Conservation (phyloP, 2,888 invertebrate genomes). For the Drosophila quasianomalipes region DNA sequence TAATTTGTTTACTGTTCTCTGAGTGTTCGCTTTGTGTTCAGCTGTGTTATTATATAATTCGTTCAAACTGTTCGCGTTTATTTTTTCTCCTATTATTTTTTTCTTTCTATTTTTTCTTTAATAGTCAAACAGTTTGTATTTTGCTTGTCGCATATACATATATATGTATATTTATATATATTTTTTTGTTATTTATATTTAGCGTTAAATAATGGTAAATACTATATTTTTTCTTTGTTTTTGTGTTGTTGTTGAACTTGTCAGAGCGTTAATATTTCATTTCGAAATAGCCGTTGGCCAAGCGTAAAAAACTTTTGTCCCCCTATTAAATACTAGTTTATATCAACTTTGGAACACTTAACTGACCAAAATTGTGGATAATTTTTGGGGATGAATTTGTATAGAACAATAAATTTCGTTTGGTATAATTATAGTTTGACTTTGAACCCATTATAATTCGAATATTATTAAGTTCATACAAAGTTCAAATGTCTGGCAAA, state of each 20-base stretch:
- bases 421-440: constrained; percentile 18
- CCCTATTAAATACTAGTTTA: constrained; percentile 41
- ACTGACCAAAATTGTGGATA: constrained; percentile 16
- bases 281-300: constrained; percentile 48
- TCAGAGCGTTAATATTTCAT: constrained; percentile 56
- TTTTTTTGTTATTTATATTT: background rate
- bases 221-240: background rate
- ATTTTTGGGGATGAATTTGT: background rate
- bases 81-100: constrained; percentile 1
- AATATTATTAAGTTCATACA: constrained; percentile 9
- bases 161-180: background rate
- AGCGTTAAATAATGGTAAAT: background rate
- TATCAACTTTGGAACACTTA: constrained; percentile 43
- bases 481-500: constrained; percentile 14
- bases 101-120: constrained; percentile 14
- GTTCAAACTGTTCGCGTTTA: constrained; percentile 17
- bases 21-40: constrained; percentile 32
- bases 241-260: constrained; percentile 41
- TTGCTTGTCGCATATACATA: background rate
- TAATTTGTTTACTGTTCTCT: background rate
- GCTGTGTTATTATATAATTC: constrained; percentile 53
- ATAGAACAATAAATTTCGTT: constrained; percentile 9
- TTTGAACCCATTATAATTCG: constrained; percentile 10
- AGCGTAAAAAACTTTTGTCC: constrained; percentile 51
- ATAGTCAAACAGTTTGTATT: background rate